phyloP scores from a whole-genome alignment of 2,113 vertebrate species.

The Neogobius melanostomus region DNA sequence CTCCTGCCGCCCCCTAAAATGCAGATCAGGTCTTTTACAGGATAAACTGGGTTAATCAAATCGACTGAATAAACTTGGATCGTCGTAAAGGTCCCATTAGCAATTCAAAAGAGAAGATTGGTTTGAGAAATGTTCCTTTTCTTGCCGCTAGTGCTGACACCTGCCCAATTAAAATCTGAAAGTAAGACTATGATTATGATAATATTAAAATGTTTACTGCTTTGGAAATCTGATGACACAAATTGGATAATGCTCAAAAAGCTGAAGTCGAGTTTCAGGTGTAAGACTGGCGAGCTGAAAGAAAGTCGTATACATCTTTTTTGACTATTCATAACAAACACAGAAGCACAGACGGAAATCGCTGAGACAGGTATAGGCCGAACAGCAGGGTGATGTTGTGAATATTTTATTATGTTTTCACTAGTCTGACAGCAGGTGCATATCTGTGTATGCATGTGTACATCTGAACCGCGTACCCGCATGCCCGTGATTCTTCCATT shows the following conservation, averaged over 20 bases:
- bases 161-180: background rate
- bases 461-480: slow-evolving; percentile 11
- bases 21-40: background rate
- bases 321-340: slow-evolving; percentile 31
- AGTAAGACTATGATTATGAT: background rate
- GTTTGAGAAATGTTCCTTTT: background rate
- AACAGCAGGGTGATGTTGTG: slow-evolving; percentile 48
- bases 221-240: slow-evolving; percentile 20
- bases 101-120: background rate
- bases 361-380: slow-evolving; percentile 58
- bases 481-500: slow-evolving; percentile 9
- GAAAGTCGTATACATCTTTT: background rate
- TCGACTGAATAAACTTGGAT: background rate
- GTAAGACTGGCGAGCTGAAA: too few relatives aligned
- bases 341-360: slow-evolving; percentile 18
- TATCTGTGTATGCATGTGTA: slow-evolving; percentile 23
- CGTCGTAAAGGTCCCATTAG: slow-evolving; percentile 3
- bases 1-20: background rate
- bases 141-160: background rate
- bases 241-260: slow-evolving; percentile 35
- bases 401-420: slow-evolving; percentile 74
- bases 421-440: slow-evolving; percentile 58
- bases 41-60: slow-evolving; percentile 5
- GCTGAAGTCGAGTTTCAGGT: background rate
- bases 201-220: slow-evolving; percentile 1